Percentiles rank a stretch among this genome's conserved stretches.
phyloP scores from a whole-genome alignment of 2,888 invertebrate species.

The Chymomyza fuscimana region DNA sequence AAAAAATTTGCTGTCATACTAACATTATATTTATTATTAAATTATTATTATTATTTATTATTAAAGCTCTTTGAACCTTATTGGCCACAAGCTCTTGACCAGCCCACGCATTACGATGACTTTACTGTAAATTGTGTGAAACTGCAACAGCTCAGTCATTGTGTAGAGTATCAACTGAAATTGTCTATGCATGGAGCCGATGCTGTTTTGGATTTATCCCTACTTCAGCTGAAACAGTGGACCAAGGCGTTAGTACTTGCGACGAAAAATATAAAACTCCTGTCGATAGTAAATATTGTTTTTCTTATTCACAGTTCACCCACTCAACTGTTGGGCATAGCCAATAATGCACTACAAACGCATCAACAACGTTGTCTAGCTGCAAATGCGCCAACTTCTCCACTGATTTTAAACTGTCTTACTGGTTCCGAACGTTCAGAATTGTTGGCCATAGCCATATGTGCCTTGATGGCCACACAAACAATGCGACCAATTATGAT shows the following conservation, averaged over 20 bases:
- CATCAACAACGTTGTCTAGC: conserved; percentile 76
- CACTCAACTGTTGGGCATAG: conserved; percentile 77
- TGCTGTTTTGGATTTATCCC: conserved; percentile 76
- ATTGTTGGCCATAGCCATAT: conserved; percentile 76
- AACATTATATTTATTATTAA: neutral
- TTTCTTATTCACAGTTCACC: conserved; percentile 64
- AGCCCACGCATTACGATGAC: conserved; percentile 78
- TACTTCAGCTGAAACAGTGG: conserved; percentile 79
- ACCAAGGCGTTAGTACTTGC: conserved; percentile 74
- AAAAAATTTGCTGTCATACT: neutral
- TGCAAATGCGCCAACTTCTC: conserved; percentile 70
- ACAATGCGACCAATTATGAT: conserved; percentile 77
- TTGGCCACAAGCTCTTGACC: conserved; percentile 77
- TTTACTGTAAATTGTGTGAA: conserved; percentile 76
- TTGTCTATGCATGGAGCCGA: conserved; percentile 78
- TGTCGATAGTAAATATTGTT: neutral
- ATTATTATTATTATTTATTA: too few species aligned
- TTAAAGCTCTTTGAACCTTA: conserved; percentile 78
- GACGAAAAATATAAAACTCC: neutral
- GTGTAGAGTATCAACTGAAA: conserved; percentile 76
- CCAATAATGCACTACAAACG: conserved; percentile 76
- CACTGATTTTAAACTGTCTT: conserved; percentile 78
- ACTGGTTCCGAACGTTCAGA: conserved; percentile 79
- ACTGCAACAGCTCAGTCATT: conserved; percentile 75
- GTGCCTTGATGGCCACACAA: conserved; percentile 77